Percentiles rank a stretch among this genome's conserved stretches.
These are phyloP conservation scores for Lithobates sylvaticus DNA, from an alignment of 2,797 vertebrate species.

Conservation along the genomic window DNA sequence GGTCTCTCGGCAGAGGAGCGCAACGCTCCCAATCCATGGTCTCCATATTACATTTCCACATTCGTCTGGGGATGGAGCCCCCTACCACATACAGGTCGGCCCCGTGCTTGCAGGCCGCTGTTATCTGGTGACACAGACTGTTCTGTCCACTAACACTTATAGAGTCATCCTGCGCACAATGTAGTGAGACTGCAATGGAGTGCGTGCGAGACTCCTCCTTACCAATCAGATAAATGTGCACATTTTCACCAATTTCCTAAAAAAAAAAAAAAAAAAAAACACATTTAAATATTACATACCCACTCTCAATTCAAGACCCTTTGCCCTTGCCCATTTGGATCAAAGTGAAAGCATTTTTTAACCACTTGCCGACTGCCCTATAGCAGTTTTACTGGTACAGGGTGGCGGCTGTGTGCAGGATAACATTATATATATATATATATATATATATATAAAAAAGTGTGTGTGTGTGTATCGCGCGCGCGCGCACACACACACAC, in stretches of 20 bases:
- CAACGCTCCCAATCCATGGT: constrained; percentile 99
- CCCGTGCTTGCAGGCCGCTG: constrained; percentile 95
- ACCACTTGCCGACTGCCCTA: too few species aligned
- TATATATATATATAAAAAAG: too few species aligned
- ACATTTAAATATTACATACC: too few species aligned
- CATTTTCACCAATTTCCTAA: constrained; percentile 96
- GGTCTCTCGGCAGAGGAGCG: constrained; percentile 93
- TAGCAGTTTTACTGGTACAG: too few species aligned
- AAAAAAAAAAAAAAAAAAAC: neutral
- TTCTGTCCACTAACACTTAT: constrained; percentile 97
- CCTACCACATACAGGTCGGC: constrained; percentile 95
- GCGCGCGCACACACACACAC: too few species aligned
- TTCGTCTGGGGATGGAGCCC: constrained; percentile 95
- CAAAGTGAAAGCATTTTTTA: too few species aligned
- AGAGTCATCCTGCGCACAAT: constrained; percentile 92
- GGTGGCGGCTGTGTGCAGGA: too few species aligned
- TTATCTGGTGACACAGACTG: constrained; percentile 98
- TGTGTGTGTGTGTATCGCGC: too few species aligned
- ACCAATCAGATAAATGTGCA: constrained; percentile 97
- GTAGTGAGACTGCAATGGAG: constrained; percentile 92
- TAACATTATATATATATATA: too few species aligned
- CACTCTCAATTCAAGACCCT: too few species aligned
- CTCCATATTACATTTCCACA: constrained; percentile 99
- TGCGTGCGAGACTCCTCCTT: constrained; percentile 96
- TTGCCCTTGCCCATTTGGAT: too few species aligned